phyloP scores from a whole-genome alignment of 1,140 invertebrate species.

The Centruroides vittatus region DNA sequence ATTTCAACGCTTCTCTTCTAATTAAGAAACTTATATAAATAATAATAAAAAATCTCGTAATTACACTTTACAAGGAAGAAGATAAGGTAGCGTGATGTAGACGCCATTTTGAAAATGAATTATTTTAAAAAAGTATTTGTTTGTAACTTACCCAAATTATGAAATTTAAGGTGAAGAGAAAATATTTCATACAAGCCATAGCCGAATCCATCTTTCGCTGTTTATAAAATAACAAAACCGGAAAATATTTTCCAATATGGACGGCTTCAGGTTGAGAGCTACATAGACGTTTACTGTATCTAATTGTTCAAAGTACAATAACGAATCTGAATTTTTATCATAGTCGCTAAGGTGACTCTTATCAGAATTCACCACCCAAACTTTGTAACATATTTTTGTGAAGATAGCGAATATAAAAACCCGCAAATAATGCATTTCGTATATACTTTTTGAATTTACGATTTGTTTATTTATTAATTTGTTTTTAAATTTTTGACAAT shows the following conservation, averaged over 20 bases:
- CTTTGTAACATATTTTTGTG: background rate
- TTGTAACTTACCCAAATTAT: constrained; percentile 15
- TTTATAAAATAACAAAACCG: no score
- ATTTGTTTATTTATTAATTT: no score
- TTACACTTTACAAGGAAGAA: background rate
- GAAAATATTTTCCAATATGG: no score
- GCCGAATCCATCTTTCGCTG: constrained; percentile 5
- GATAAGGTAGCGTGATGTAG: background rate
- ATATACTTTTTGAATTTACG: no score
- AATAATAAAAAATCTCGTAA: no score
- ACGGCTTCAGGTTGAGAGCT: background rate
- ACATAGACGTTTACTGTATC: background rate
- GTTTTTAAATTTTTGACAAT: no score
- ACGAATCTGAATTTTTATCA: background rate
- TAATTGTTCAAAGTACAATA: background rate
- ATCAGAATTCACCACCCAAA: background rate
- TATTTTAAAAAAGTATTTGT: background rate
- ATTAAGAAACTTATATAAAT: no score
- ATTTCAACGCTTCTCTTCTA: no score
- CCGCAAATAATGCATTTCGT: no score
- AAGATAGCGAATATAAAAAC: no score
- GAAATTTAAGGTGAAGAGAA: constrained; percentile 17
- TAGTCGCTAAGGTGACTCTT: background rate
- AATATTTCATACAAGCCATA: constrained; percentile 15
- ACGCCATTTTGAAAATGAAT: background rate